These are phyloP conservation scores for Ciona savignyi DNA, from an alignment of 23 tunicate genomes.

Conservation along the genomic window DNA sequence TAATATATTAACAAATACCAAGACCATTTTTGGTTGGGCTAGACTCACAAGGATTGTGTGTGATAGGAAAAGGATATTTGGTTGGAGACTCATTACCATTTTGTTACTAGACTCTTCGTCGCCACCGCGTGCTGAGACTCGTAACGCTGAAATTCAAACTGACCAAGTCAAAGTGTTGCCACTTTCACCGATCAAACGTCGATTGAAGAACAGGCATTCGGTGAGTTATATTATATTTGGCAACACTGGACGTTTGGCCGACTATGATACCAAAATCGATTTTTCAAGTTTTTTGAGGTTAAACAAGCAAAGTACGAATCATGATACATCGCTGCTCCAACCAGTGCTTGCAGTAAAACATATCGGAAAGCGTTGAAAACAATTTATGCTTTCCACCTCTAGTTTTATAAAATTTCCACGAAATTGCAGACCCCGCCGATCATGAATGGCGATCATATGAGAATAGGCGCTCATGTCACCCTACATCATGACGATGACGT, in stretches of 20 bases:
- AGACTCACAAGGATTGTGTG: no score
- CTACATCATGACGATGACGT: conserved; percentile 10
- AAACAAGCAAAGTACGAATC: no score
- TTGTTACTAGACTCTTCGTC: background rate
- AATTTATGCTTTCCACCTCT: no score
- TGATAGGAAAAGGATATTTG: no score
- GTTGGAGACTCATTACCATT: no score
- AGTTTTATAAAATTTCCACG: no score
- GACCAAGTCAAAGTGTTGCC: conserved; percentile 42
- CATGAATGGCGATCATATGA: background rate
- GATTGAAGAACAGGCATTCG: conserved; percentile 40
- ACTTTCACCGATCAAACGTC: conserved; percentile 32
- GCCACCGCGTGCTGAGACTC: conserved; percentile 13
- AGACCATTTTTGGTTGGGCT: no score
- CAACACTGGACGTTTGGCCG: background rate
- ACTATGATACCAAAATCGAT: background rate
- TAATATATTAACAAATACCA: no score
- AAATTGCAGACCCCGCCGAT: background rate
- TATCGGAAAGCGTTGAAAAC: no score
- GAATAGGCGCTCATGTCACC: conserved; percentile 36
- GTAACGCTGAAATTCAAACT: conserved; percentile 55
- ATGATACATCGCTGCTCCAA: no score
- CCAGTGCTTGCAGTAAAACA: no score
- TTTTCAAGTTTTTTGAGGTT: background rate
- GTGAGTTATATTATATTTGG: conserved; percentile 27